phyloP scores from a whole-genome alignment of 64 coral and sea anemone genomes.

The Dendrophyllia cribrosa region DNA sequence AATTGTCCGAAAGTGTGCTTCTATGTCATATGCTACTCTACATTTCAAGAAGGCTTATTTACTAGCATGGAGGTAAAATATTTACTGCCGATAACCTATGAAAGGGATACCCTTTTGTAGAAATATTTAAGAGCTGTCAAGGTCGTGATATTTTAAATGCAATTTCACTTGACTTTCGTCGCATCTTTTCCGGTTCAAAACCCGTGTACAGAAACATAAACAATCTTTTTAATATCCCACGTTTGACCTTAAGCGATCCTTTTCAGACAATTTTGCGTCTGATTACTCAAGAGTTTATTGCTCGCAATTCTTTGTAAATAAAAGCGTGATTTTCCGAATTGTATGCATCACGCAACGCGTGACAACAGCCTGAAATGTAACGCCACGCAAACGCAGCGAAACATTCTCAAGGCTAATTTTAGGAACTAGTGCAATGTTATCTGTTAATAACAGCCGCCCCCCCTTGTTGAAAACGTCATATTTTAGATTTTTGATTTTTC shows the following conservation, averaged over 20 bases:
- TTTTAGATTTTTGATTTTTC: background rate
- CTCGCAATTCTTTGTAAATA: too few relatives aligned
- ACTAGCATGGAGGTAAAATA: slow-evolving; percentile 2
- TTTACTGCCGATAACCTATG: background rate
- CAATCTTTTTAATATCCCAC: too few relatives aligned
- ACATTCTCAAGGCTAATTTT: slow-evolving; percentile 8
- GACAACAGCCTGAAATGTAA: background rate
- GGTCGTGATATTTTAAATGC: background rate
- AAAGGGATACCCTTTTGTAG: background rate
- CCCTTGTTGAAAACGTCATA: background rate
- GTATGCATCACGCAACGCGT: background rate
- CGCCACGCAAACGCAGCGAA: background rate
- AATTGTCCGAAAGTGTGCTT: slow-evolving; percentile 30
- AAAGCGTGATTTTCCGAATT: background rate
- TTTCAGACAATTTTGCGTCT: background rate
- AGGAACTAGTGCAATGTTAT: background rate
- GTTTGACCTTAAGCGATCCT: background rate
- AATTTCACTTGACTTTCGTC: background rate
- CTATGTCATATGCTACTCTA: background rate
- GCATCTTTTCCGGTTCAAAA: background rate
- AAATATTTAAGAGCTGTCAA: background rate
- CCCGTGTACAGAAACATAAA: too few relatives aligned
- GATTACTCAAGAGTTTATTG: too few relatives aligned
- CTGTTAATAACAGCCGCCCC: background rate
- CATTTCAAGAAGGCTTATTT: slow-evolving; percentile 12